Conservation (phyloP, 2,888 invertebrate genomes). For the Oscheius sp. region DNA sequence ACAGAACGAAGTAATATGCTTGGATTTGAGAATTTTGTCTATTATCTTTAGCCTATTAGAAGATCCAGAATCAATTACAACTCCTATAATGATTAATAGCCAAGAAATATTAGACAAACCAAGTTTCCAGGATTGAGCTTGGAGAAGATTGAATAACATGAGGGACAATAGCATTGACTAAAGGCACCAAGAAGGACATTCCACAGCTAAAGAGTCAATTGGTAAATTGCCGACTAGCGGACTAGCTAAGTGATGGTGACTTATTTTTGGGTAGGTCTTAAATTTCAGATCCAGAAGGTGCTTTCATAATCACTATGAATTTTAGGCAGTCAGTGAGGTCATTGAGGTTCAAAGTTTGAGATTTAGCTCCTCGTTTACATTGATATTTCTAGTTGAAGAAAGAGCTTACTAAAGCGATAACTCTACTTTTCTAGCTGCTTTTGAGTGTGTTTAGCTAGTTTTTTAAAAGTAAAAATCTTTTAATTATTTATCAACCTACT, state of each 20-base stretch:
- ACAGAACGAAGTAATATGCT: not conserved
- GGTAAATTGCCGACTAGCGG: not conserved
- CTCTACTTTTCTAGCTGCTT: slow-evolving; percentile 91
- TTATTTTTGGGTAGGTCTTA: not conserved
- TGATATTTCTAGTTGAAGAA: slow-evolving; percentile 73
- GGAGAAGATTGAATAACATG: not conserved
- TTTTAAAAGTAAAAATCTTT: too few species aligned
- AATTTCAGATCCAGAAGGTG: too few species aligned
- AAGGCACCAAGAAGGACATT: not conserved
- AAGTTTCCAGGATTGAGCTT: not conserved
- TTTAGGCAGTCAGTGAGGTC: too few species aligned
- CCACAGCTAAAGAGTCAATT: not conserved
- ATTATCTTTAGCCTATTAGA: not conserved
- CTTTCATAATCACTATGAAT: too few species aligned
- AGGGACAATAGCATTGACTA: not conserved
- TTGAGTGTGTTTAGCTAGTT: too few species aligned
- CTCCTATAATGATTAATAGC: not conserved
- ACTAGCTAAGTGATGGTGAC: not conserved
- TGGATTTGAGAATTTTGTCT: not conserved
- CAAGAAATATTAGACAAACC: not conserved
- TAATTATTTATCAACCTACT: too few species aligned
- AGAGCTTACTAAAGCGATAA: slow-evolving; percentile 74
- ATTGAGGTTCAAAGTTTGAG: slow-evolving; percentile 82
- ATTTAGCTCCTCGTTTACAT: slow-evolving; percentile 83
- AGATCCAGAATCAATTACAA: not conserved